Base-by-base conservation (phyloP, 2,113 vertebrate genomes). In the Phocoena sinus region DNA sequence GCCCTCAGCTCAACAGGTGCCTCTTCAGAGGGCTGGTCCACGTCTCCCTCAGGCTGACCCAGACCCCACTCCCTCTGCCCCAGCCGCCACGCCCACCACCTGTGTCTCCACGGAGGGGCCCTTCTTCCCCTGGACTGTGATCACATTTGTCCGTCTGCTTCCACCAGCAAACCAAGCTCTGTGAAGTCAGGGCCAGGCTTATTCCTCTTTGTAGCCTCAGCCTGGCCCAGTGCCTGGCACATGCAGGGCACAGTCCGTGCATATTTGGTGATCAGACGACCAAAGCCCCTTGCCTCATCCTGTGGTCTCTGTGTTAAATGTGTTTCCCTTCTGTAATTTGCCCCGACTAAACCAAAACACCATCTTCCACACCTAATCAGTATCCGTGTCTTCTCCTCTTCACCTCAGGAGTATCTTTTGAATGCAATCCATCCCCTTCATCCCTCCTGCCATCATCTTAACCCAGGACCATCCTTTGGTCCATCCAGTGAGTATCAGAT, bases 191-290 rank as follows among this genome's bases (percentile, higher is more conserved):
- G 76, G 38, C 71, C n/a, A 5, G 17, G 18, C 44, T 25, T 33
- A 1, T 36, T 91, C 36, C 21, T 23, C 44, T 11, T 65, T 7
- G 15, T 9, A 3, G 36, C 31, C 5, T 31, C 7, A 26, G 4
- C 50, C 65, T 83, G n/a, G n/a, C n/a, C n/a, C n/a, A n/a, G n/a
- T n/a, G n/a, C n/a, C n/a, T n/a, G 67, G 17, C 38, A 6, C 2
- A 0, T 17, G 21, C 21, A 33, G 26, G 3, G 18, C 56, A 1
- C 20, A 15, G 1, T 68, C 31, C 23, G 3, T 28, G n/a, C 71
- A 23, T 41, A 41, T 4, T 70, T 38, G 44, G 56, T 23, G 8
- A 6, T 58, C 33, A 25, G 5, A 11, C 33, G 41, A 38, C 4
- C 9, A 60, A 50, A 18, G 47, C 68, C 20, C 68, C 2, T 41